Conservation (phyloP, 2,888 invertebrate species). For the Hartigia nigra region DNA sequence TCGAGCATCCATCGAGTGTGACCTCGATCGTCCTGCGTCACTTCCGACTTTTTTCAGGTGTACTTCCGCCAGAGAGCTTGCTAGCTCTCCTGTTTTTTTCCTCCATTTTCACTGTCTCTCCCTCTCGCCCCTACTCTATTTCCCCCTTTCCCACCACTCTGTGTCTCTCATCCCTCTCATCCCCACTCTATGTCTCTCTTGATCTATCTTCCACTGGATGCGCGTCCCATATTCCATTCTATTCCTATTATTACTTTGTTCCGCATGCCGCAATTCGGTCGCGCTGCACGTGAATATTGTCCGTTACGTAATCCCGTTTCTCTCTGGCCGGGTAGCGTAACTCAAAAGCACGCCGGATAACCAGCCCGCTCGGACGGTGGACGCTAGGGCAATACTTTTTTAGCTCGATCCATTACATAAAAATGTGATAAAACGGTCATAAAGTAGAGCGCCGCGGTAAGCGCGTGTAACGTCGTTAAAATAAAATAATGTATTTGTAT, state of each 20-base stretch:
- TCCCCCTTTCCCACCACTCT: too few relatives aligned
- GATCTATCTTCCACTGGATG: not conserved
- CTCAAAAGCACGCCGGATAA: not conserved
- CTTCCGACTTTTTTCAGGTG: not conserved
- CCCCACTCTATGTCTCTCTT: not conserved
- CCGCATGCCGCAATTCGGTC: not conserved
- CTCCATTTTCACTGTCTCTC: not conserved
- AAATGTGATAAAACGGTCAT: constrained; percentile 5
- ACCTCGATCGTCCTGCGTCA: constrained; percentile 9
- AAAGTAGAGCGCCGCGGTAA: not conserved
- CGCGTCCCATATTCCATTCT: constrained; percentile 9
- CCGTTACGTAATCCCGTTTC: not conserved
- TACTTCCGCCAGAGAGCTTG: not conserved
- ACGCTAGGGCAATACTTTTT: constrained; percentile 2
- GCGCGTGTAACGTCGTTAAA: not conserved
- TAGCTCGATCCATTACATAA: constrained; percentile 5
- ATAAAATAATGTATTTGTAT: constrained; percentile 7
- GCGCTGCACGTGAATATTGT: not conserved
- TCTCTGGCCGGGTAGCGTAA: not conserved
- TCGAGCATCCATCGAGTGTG: constrained; percentile 36
- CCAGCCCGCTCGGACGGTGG: not conserved
- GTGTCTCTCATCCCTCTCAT: not conserved
- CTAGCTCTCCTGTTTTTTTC: not conserved
- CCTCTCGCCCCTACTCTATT: not conserved
- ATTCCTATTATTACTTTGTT: not conserved